Base-by-base conservation (phyloP, 2,888 invertebrate genomes). In the Camponotus fellah region DNA sequence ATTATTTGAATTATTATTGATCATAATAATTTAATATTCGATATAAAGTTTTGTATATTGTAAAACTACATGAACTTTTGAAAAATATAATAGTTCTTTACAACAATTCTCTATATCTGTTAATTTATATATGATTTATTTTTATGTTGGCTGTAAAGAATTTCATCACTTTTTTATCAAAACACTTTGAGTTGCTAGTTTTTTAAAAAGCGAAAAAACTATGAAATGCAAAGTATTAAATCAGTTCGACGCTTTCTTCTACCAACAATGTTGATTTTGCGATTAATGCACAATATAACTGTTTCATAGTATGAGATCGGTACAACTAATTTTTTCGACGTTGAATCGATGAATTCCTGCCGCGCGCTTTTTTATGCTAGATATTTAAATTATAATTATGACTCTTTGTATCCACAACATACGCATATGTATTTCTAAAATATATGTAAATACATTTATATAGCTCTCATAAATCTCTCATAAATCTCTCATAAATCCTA, bases 351-450 rank as follows among this genome's bases (percentile, higher is more conserved):
- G 60, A n/a, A 2, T 76, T 46, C 43, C 0, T 26, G 26, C 2
- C 2, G 26, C 26, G 26, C 26, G 26, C 26, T 26, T 2, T 26
- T 26, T 1, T 2, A 53, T 82, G 72, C 85, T 62, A 43, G 76
- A 21, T 76, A 85, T 86, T 87, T 80, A 62, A 85, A 69, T 60
- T 64, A 88, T 87, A 90, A 87, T 91, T 91, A 86, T 86, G 76
- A 81, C 74, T 85, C 80, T 83, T 82, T 83, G 87, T 89, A 86
- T 88, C 21, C 71, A 88, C 84, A 88, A 17, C 6, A 49, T 46
- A 82, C 89, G 85, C 89, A 89, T 91, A 87, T 86, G 88, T 92
- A 89, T 93, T 93, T 92, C 93, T 93, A 91, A 94, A 92, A 93
- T 91, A 92, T 17, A 85, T 90, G 83, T 88, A 80, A 80, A 90